A percentile compares a stretch with the other conserved stretches of the same genome.
These are phyloP conservation scores for Eidolon dupreanum DNA, from an alignment of 2,797 vertebrate species.

Conservation along the genomic window DNA sequence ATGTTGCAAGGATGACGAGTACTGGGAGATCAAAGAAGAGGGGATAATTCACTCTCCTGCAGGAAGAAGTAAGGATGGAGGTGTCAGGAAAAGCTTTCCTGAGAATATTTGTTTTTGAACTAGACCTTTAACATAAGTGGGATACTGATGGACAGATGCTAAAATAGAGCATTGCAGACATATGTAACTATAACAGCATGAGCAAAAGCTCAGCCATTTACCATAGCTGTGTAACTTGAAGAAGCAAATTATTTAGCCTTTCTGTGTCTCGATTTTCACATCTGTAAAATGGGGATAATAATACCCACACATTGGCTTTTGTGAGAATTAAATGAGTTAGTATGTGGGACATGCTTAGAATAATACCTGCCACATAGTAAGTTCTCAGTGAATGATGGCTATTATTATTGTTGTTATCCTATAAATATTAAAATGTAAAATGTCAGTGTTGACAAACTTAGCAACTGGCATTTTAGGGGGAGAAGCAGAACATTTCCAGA, in stretches of 20 bases:
- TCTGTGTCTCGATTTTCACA: neutral
- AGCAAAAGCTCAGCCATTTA: neutral
- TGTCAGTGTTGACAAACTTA: neutral
- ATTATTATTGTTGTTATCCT: neutral
- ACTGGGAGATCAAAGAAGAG: too few relatives aligned
- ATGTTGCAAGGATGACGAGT: neutral
- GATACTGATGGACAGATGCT: neutral
- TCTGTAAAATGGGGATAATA: neutral
- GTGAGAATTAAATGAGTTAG: neutral
- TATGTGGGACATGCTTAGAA: neutral
- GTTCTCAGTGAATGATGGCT: neutral
- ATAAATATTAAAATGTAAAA: neutral
- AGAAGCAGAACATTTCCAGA: neutral
- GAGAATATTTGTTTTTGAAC: neutral
- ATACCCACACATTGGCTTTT: neutral
- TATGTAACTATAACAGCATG: accelerated
- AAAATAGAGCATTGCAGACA: too few relatives aligned
- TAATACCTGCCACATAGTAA: neutral
- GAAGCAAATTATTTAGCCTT: neutral
- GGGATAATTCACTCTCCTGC: neutral
- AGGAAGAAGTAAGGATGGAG: neutral
- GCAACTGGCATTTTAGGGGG: neutral
- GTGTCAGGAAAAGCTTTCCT: neutral
- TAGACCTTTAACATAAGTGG: neutral
- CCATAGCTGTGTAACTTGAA: neutral